phyloP scores from a whole-genome alignment of 1,140 invertebrate genomes.

The Zaprionus ghesquierei region DNA sequence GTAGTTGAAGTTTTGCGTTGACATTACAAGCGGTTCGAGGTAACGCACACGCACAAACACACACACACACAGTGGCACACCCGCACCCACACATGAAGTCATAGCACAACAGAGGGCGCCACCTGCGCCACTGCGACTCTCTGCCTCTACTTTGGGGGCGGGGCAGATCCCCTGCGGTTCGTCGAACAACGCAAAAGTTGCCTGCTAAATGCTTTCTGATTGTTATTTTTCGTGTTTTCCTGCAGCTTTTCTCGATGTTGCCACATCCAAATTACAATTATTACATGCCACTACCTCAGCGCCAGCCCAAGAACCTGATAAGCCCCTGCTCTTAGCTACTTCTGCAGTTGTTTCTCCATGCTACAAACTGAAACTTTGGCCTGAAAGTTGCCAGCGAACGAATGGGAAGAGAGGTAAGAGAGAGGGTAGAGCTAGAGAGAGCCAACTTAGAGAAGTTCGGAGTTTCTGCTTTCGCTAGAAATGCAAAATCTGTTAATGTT shows the following conservation, averaged over 20 bases:
- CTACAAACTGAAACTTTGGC: constrained; percentile 46
- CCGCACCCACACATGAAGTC: constrained; percentile 27
- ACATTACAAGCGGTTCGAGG: constrained; percentile 28
- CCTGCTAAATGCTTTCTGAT: constrained; percentile 82
- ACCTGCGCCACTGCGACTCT: constrained; percentile 35
- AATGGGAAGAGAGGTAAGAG: background rate
- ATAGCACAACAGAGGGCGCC: constrained; percentile 44
- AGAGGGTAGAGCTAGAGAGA: background rate
- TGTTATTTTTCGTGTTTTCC: constrained; percentile 79
- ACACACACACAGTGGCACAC: background rate
- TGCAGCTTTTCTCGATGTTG: constrained; percentile 40
- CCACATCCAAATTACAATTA: constrained; percentile 78
- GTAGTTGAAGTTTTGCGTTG: constrained; percentile 50
- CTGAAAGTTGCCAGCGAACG: background rate
- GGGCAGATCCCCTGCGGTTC: constrained; percentile 9
- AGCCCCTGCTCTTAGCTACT: constrained; percentile 28
- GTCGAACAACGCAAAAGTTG: constrained; percentile 53
- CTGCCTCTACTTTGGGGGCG: background rate
- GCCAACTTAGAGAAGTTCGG: background rate
- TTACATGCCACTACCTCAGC: constrained; percentile 59
- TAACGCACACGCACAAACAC: background rate
- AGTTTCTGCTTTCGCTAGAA: constrained; percentile 33
- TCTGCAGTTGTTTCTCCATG: constrained; percentile 44
- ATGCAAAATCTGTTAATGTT: constrained; percentile 77
- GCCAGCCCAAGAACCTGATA: background rate